Base-by-base conservation (phyloP, 2,888 invertebrate species). In the Stenodera caucasica region DNA sequence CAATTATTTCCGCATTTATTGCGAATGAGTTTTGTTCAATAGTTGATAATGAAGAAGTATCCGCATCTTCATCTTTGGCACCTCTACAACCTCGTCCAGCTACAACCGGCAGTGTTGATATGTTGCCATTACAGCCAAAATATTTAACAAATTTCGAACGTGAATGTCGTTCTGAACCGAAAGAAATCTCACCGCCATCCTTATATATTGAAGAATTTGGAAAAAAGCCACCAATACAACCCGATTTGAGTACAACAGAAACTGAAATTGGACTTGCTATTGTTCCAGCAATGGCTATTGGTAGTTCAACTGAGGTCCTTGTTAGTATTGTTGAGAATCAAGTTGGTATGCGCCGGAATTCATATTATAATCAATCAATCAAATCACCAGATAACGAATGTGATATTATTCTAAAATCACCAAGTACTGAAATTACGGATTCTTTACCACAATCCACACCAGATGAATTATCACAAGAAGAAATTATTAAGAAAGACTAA, bases 61-160 rank as follows among this genome's bases (percentile, higher is more conserved):
- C 78, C 2, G 54, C 82, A 82, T 63, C 82, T 82, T 69, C 82
- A 83, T 63, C 82, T 82, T 69, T 82, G 83, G 84, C 86, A 69
- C 88, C 88, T 70, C 77, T 89, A 70, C 87, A 88, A 81, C 88
- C 90, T 51, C 81, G 89, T 67, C 86, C 89, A 67, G 87, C 90
- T 53, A 90, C 89, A 68, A 89, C 70, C 63, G 85, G 87, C 78
- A 80, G 85, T 75, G 87, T 88, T 73, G 85, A 88, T 67, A 84
- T 88, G 80, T 82, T 90, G 73, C 90, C 89, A 61, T 80, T 90
- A 59, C 90, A 90, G 84, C 89, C 90, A 63, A 88, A 87, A 74
- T 81, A 88, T 66, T 81, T 88, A 69, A 85, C 86, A 49, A 83
- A 83, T 32, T 85, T 85, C 77, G 83, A 83, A 73, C 81, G 84